Conservation (phyloP, 2,113 vertebrate genomes). For the Mellivora capensis region DNA sequence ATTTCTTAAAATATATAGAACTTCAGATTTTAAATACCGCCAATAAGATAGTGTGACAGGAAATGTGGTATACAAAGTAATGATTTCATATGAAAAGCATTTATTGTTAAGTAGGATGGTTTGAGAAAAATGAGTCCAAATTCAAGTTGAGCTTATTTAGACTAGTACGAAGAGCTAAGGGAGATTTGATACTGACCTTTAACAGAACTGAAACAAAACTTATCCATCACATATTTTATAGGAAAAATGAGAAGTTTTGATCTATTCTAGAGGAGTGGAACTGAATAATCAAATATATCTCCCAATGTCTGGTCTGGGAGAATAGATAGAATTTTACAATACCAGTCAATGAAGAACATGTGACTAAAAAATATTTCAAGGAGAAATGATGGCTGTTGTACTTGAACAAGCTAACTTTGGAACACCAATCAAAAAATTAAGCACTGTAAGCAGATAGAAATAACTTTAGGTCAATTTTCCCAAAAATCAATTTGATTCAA, state of each 20-base stretch:
- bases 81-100: background rate
- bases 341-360: background rate
- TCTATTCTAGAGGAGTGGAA: background rate
- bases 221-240: background rate
- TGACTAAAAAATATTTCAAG: background rate
- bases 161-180: background rate
- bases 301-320: fast-evolving
- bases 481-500: background rate
- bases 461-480: background rate
- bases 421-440: background rate
- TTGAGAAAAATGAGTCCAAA: background rate
- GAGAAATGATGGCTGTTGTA: background rate
- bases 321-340: background rate
- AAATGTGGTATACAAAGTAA: background rate
- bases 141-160: background rate
- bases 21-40: background rate
- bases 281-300: background rate
- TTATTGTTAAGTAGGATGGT: background rate
- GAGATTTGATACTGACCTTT: background rate
- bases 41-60: background rate
- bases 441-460: background rate
- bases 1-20: background rate
- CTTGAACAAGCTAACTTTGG: background rate
- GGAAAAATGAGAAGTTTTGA: background rate
- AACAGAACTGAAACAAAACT: background rate